phyloP scores from a whole-genome alignment of 2,113 vertebrate genomes.

The Choloepus hoffmanni region DNA sequence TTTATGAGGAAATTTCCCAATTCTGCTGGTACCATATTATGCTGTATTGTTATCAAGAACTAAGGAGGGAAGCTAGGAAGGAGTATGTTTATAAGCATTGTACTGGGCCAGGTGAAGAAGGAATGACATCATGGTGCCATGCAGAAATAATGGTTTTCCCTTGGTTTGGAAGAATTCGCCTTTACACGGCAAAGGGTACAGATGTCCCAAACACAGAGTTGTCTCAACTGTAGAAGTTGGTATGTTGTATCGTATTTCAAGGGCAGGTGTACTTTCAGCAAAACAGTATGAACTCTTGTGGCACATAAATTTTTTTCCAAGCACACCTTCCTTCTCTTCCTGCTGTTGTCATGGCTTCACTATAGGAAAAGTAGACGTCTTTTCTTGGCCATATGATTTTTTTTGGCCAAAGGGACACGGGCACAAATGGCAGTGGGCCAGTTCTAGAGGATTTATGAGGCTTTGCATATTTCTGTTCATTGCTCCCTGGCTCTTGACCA shows the following conservation, averaged over 20 bases:
- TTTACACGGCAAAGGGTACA: too few relatives aligned
- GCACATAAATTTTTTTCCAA: not conserved
- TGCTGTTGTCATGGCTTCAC: not conserved
- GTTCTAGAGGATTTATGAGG: not conserved
- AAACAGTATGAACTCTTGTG: not conserved
- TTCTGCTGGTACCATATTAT: not conserved
- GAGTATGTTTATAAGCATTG: rapidly evolving
- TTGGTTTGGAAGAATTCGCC: not conserved
- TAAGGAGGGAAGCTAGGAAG: not conserved
- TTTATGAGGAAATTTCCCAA: not conserved
- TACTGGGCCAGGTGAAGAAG: not conserved
- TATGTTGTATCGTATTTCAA: not conserved
- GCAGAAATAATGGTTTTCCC: not conserved
- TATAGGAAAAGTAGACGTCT: not conserved
- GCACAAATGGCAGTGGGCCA: not conserved
- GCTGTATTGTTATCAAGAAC: not conserved
- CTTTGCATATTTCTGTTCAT: not conserved
- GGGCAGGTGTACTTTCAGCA: not conserved
- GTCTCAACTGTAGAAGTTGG: not conserved
- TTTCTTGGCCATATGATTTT: not conserved
- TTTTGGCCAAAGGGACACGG: not conserved
- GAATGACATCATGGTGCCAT: not conserved
- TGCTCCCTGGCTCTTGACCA: not conserved
- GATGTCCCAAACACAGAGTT: not conserved
- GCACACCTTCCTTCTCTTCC: not conserved